Percentiles rank a stretch among this genome's conserved stretches.
phyloP scores from a whole-genome alignment of 2,113 vertebrate genomes.

The Accipiter virgatus region DNA sequence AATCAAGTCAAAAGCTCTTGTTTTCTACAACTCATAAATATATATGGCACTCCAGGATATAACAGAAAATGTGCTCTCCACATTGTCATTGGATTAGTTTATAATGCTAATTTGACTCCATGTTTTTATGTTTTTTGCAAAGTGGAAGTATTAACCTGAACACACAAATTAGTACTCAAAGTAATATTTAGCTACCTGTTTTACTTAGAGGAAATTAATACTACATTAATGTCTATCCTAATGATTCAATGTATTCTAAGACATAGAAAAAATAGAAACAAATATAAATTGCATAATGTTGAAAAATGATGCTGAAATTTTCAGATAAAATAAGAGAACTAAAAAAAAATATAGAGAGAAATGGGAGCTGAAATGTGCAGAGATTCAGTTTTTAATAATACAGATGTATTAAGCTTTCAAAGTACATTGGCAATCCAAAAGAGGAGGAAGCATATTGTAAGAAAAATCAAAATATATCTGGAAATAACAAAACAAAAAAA shows the following conservation, averaged over 20 bases:
- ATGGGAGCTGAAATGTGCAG: neutral
- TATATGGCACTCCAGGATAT: neutral
- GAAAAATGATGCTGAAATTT: neutral
- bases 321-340: neutral
- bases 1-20: slow-evolving; percentile 14
- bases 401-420: neutral
- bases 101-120: neutral
- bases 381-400: neutral
- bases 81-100: neutral
- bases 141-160: neutral
- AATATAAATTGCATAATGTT: neutral
- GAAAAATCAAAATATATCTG: neutral
- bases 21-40: neutral
- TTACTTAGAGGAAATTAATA: neutral
- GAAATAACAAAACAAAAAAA: neutral
- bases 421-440: neutral
- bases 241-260: neutral
- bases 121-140: neutral
- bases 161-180: neutral
- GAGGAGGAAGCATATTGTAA: neutral
- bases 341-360: neutral
- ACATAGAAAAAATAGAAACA: neutral
- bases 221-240: neutral
- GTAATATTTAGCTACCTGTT: neutral
- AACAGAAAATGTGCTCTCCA: neutral